Evolutionary conservation across 2,113 vertebrate species (phyloP).

Genomic region (Pollimyrus isidori): DNA sequence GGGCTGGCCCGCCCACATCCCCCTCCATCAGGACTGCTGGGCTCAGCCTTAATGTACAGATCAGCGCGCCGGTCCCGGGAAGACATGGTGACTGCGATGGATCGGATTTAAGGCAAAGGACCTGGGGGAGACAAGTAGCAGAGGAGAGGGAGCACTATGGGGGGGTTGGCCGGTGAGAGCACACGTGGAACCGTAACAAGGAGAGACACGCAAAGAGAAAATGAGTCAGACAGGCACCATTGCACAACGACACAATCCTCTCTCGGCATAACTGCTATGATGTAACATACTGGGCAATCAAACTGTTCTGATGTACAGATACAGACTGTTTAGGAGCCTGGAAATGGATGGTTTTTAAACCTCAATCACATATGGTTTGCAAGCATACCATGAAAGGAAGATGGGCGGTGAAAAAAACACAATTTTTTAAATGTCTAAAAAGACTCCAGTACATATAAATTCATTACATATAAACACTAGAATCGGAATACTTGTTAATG

Average conservation of each 20-base stretch:
- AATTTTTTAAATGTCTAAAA: not conserved
- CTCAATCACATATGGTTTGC: not conserved
- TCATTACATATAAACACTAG: too few species aligned
- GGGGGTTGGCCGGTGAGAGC: not conserved
- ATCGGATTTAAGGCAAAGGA: not conserved
- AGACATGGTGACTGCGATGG: constrained; percentile 66
- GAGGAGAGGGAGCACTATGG: not conserved
- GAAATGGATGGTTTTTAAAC: not conserved
- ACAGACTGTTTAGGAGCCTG: not conserved
- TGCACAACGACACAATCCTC: not conserved
- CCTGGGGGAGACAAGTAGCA: not conserved
- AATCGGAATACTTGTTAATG: not conserved
- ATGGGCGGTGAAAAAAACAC: not conserved
- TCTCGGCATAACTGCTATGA: not conserved
- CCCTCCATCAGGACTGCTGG: constrained; percentile 74
- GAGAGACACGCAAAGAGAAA: not conserved
- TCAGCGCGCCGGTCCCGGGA: constrained; percentile 74
- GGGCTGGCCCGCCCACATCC: constrained; percentile 72
- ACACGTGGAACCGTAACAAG: too few species aligned
- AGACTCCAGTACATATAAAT: too few species aligned
- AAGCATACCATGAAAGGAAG: not conserved
- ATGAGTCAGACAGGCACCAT: not conserved
- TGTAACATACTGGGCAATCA: not conserved
- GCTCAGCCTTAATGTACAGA: constrained; percentile 85
- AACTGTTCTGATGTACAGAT: not conserved